These are phyloP conservation scores for Papilio polyxenes DNA, from an alignment of 1,140 invertebrate genomes.

Conservation along the genomic window DNA sequence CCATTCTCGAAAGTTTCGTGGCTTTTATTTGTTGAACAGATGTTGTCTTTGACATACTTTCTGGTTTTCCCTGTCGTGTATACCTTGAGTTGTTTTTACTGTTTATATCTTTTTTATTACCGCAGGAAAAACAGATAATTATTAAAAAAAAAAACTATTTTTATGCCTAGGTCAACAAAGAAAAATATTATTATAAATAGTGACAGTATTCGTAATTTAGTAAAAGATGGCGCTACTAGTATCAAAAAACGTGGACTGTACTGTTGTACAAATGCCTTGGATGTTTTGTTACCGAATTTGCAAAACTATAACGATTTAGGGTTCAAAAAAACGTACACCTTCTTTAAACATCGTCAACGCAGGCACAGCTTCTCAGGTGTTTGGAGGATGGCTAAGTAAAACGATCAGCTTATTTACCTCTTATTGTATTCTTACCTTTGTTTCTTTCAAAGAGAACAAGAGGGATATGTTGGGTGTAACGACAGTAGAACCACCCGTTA, in stretches of 20 bases:
- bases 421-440: no score
- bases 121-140: background rate
- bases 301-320: no score
- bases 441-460: no score
- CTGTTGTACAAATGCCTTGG: background rate
- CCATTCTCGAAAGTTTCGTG: background rate
- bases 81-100: background rate
- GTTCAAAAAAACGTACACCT: no score
- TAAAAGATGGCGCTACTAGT: background rate
- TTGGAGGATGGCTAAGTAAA: no score
- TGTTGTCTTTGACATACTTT: constrained; percentile 34
- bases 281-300: background rate
- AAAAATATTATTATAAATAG: background rate
- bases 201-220: background rate
- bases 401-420: no score
- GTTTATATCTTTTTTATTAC: background rate
- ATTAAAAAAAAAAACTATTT: background rate
- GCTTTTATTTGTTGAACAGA: background rate
- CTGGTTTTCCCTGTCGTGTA: background rate
- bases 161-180: background rate
- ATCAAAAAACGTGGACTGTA: background rate
- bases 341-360: no score
- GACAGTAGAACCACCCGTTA: no score
- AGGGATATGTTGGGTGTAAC: no score
- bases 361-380: no score